Base-by-base conservation (phyloP, 2,888 invertebrate species). In the Stenichneumon culpator region DNA sequence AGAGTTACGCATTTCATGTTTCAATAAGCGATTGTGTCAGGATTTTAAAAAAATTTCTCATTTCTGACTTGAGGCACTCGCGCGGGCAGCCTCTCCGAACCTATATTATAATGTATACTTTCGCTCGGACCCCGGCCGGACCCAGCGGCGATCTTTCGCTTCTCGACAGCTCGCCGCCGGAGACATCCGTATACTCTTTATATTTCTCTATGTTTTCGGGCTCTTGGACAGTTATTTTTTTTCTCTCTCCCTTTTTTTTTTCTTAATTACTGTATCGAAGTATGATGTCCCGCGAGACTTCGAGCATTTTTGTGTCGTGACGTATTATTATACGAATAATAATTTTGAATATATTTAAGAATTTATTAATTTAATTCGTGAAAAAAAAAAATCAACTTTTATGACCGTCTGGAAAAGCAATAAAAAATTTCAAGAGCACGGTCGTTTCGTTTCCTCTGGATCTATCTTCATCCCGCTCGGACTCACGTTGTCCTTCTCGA, bases 1-100 rank as follows among this genome's bases (percentile, higher is more conserved):
- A 74, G 78, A 83, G 83, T 85, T 79, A 81, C 82, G 84, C 79
- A 67, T 82, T 79, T 85, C 79, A 60, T 68, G 52, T 85, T 85
- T 85, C 82, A 79, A 82, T 77, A 63, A 85, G 85, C 82, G 79
- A 82, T 82, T 72, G 79, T 75, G 85, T 79, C 82, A 52, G 70
- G 74, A 83, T 63, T 11, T 50, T 3, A 72, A 79, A 50, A 70
- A 84, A 82, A 79, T 75, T 73, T 82, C 70, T 75, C 79, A 75
- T 85, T 82, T 79, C 78, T 70, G 72, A 47, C 69, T 22, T 19
- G 57, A 60, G 47, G 36, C 54, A 28, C 52, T 50, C 36, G 39
- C 28, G 25, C n/a, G 19, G 52, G n/a, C 32, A 19, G 67, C 9
- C 9, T 16, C 47, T 7, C 4, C 52, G 73, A 22, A 6, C 47